phyloP scores from a whole-genome alignment of 1,140 invertebrate genomes.

The Hycleus cichorii region DNA sequence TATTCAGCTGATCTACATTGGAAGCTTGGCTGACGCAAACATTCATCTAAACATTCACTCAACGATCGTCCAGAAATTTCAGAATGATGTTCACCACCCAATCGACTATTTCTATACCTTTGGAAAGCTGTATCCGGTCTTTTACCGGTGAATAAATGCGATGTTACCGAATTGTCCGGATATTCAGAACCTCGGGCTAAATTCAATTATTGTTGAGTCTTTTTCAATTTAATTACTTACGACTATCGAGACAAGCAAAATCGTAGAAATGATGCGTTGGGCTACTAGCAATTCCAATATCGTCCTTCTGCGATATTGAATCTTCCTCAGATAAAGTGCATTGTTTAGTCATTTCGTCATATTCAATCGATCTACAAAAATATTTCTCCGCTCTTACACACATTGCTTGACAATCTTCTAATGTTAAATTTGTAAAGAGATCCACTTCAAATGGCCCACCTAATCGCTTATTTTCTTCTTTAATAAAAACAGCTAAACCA shows the following conservation, averaged over 20 bases:
- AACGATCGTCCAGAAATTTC: slow-evolving; percentile 79
- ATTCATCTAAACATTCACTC: slow-evolving; percentile 84
- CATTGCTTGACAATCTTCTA: slow-evolving; percentile 66
- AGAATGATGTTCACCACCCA: slow-evolving; percentile 80
- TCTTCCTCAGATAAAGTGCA: slow-evolving; percentile 85
- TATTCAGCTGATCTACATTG: slow-evolving; percentile 82
- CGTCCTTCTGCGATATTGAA: slow-evolving; percentile 76
- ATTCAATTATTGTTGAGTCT: slow-evolving; percentile 16
- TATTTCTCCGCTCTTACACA: slow-evolving; percentile 51
- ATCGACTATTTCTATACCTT: slow-evolving; percentile 72
- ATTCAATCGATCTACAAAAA: slow-evolving; percentile 84
- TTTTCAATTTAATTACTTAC: slow-evolving; percentile 51
- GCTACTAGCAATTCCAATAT: slow-evolving; percentile 70
- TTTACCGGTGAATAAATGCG: slow-evolving; percentile 70
- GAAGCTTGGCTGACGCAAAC: slow-evolving; percentile 77
- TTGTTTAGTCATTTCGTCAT: slow-evolving; percentile 74
- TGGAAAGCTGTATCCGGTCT: slow-evolving; percentile 83
- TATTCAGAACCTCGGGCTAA: slow-evolving; percentile 71
- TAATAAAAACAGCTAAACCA: slow-evolving; percentile 75
- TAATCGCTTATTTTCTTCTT: slow-evolving; percentile 80
- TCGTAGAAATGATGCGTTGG: slow-evolving; percentile 79
- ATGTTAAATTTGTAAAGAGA: slow-evolving; percentile 72
- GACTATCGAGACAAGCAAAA: slow-evolving; percentile 76
- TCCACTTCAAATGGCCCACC: slow-evolving; percentile 82
- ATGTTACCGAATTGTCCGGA: slow-evolving; percentile 72